Percentiles rank a stretch among this genome's conserved stretches.
These are phyloP conservation scores for Hybos culiciformis DNA, from an alignment of 2,888 invertebrate species.

Conservation along the genomic window DNA sequence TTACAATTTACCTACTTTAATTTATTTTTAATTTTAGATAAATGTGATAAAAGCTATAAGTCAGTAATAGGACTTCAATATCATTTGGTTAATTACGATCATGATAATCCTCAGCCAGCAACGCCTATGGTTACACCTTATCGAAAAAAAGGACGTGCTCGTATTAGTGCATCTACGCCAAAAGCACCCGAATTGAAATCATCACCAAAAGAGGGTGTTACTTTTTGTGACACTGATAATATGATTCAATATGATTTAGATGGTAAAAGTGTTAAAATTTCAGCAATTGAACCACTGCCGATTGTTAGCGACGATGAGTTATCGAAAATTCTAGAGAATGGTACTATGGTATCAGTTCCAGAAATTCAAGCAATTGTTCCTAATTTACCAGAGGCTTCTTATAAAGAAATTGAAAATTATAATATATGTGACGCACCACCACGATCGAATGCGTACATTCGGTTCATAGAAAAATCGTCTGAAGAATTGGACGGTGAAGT, in stretches of 20 bases:
- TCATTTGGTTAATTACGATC: conserved; percentile 73
- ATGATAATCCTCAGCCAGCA: conserved; percentile 58
- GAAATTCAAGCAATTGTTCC: conserved; percentile 35
- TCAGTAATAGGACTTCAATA: conserved; percentile 76
- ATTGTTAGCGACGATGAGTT: conserved; percentile 56
- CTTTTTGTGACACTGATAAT: conserved; percentile 73
- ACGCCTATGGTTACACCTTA: conserved; percentile 47
- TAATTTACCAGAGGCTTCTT: conserved; percentile 56
- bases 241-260: conserved; percentile 79
- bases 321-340: conserved; percentile 25
- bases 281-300: conserved; percentile 51
- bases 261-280: conserved; percentile 55
- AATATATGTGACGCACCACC: conserved; percentile 70
- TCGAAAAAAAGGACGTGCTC: conserved; percentile 46
- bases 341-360: conserved; percentile 29
- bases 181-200: conserved; percentile 29
- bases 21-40: too few relatives aligned
- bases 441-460: conserved; percentile 76
- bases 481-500: conserved; percentile 88
- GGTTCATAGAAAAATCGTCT: conserved; percentile 86
- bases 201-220: conserved; percentile 34
- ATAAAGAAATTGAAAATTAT: conserved; percentile 60
- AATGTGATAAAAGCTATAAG: conserved; percentile 76
- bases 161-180: conserved; percentile 38
- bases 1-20: too few relatives aligned